Base-by-base conservation (phyloP, 2,113 vertebrate genomes). In the Gadus macrocephalus region DNA sequence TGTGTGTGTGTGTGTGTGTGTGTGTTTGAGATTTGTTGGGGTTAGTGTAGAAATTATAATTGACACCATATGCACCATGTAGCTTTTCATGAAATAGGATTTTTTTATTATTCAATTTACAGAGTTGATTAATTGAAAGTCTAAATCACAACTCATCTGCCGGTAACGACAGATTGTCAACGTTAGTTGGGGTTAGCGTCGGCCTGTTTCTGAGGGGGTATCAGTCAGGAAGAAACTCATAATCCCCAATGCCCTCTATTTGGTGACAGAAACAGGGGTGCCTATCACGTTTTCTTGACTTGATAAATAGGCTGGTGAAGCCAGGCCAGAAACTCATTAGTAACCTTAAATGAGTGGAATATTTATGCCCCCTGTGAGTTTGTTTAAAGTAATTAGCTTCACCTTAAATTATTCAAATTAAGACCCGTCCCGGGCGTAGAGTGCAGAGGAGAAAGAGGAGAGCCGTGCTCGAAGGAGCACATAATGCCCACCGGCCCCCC, bases 271-370 rank as follows among this genome's bases (percentile, higher is more conserved):
- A 80, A 16, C 64, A 11, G 56, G 17, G 25, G 73, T 81, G 80
- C 72, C 59, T 71, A 58, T 25, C 62, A 55, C 56, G 71, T 78
- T 80, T 84, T 65, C 69, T 64, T n/a, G 28, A 69, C 70, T 79
- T 77, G 77, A 86, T 83, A 22, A 83, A 86, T 82, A 81, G 76
- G 75, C 81, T 74, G 74, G 68, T 76, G 80, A 78, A 64, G 53
- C 72, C 68, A 78, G 72, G 58, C 76, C 76, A 73, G 81, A 88
- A 87, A 80, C 70, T 83, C 84, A 85, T 89, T 85, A 81, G 58
- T 63, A 28, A 64, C 70, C 67, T 75, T 73, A 72, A 85, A 85
- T 79, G 70, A 82, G 66, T 81, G 53, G 60, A 68, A 70, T 81
- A 83, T 70, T 62, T 49, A 49, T 71, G 83, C 76, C 31, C 19